Percentiles rank a stretch among this genome's conserved stretches.
These are phyloP conservation scores for Eidolon helvum DNA, from an alignment of 2,113 vertebrate species.

Conservation along the genomic window DNA sequence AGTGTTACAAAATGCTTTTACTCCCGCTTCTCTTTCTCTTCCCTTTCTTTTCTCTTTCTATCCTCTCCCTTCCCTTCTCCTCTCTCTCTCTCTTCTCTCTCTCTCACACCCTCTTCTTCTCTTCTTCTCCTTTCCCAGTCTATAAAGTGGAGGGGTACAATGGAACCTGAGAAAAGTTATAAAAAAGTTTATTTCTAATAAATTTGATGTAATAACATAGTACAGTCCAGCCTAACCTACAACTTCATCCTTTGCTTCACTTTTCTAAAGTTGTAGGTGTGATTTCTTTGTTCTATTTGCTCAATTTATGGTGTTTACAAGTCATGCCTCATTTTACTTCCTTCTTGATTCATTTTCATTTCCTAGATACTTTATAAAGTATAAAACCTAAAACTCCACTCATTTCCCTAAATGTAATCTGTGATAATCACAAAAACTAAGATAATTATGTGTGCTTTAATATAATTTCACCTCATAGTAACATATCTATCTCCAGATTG, in stretches of 20 bases:
- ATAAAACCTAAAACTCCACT: background rate
- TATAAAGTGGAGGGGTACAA: background rate
- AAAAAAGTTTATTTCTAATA: background rate
- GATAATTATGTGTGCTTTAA: background rate
- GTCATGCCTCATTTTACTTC: background rate
- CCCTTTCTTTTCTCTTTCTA: background rate
- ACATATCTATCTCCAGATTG: background rate
- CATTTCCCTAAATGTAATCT: background rate
- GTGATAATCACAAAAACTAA: background rate
- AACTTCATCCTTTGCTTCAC: background rate
- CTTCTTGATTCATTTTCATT: background rate
- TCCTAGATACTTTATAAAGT: background rate
- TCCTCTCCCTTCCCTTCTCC: background rate
- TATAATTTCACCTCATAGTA: slow-evolving; percentile 34
- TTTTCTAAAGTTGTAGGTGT: background rate
- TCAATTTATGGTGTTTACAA: background rate
- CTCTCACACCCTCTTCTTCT: background rate
- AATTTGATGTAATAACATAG: background rate
- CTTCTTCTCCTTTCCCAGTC: background rate
- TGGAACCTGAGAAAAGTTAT: background rate
- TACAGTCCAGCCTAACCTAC: background rate
- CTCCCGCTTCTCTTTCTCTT: too few species aligned
- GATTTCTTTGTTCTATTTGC: background rate
- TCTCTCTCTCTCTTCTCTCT: background rate
- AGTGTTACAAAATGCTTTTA: background rate